Evolutionary conservation across 2,797 vertebrate genomes (phyloP).

Genomic region (Rhynchonycteris naso): DNA sequence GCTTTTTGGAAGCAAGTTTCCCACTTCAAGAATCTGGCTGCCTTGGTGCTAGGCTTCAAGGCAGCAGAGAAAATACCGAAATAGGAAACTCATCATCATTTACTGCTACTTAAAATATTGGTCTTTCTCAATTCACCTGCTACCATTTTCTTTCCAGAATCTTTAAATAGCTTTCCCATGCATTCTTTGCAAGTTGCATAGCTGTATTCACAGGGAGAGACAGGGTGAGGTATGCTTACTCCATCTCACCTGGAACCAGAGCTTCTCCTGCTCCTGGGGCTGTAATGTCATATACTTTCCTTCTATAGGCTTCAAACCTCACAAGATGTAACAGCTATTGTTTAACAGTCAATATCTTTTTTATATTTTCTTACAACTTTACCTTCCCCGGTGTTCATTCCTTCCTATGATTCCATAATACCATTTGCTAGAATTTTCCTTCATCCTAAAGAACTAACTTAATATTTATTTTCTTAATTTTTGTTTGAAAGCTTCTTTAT

Average conservation of each 20-base stretch:
- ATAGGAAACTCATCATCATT: neutral
- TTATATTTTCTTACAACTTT: neutral
- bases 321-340: neutral
- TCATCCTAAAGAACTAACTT: slow-evolving; percentile 16
- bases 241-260: neutral
- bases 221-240: neutral
- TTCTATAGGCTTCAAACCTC: slow-evolving; percentile 1
- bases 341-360: neutral
- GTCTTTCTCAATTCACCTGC: neutral
- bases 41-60: neutral
- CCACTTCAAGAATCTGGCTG: neutral
- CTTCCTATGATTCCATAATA: neutral
- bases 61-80: neutral
- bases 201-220: neutral
- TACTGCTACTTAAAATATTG: neutral
- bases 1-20: neutral
- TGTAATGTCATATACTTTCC: neutral
- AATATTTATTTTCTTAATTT: slow-evolving; percentile 42
- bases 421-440: slow-evolving; percentile 9
- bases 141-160: neutral
- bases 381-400: neutral
- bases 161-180: neutral
- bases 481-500: slow-evolving; percentile 37
- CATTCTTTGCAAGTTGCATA: neutral
- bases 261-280: neutral